Percentiles rank a stretch among this genome's conserved stretches.
These are phyloP conservation scores for Acrobasis suavella DNA, from an alignment of 2,888 invertebrate species.

Conservation along the genomic window DNA sequence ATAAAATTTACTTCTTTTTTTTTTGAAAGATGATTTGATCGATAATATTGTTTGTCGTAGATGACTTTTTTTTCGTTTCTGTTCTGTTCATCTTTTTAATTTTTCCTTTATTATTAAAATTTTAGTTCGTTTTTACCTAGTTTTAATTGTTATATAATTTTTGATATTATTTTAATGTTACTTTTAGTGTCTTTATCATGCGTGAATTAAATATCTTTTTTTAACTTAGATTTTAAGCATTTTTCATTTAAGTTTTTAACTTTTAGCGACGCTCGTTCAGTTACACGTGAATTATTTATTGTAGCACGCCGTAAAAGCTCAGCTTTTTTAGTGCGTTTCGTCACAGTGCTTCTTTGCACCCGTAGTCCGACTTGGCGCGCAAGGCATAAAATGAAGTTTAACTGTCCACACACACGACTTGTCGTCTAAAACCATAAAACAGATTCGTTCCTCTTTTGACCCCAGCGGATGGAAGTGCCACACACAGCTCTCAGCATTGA, in stretches of 20 bases:
- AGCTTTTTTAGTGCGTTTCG: constrained; percentile 10
- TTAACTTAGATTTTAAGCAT: too few relatives aligned
- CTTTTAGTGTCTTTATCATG: too few relatives aligned
- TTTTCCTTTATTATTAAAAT: too few relatives aligned
- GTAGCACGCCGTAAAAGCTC: constrained; percentile 7
- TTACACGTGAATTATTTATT: background rate
- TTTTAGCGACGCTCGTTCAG: background rate
- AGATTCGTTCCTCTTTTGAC: constrained; percentile 49
- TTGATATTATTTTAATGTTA: too few relatives aligned
- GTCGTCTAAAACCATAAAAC: constrained; percentile 45
- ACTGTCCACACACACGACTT: constrained; percentile 36
- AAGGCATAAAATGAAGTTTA: constrained; percentile 40
- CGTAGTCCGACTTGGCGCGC: background rate
- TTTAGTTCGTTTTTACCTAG: too few relatives aligned
- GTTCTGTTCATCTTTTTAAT: too few relatives aligned
- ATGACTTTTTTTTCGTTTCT: too few relatives aligned
- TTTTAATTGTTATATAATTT: too few relatives aligned
- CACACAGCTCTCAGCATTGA: constrained; percentile 30
- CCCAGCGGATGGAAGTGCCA: constrained; percentile 36
- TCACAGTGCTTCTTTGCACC: constrained; percentile 3
- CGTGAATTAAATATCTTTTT: too few relatives aligned
- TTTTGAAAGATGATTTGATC: too few relatives aligned
- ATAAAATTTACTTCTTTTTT: too few relatives aligned
- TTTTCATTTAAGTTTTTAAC: background rate
- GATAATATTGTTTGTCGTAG: too few relatives aligned